Conservation (phyloP, 2,797 vertebrate genomes). For the Choloepus didactylus region DNA sequence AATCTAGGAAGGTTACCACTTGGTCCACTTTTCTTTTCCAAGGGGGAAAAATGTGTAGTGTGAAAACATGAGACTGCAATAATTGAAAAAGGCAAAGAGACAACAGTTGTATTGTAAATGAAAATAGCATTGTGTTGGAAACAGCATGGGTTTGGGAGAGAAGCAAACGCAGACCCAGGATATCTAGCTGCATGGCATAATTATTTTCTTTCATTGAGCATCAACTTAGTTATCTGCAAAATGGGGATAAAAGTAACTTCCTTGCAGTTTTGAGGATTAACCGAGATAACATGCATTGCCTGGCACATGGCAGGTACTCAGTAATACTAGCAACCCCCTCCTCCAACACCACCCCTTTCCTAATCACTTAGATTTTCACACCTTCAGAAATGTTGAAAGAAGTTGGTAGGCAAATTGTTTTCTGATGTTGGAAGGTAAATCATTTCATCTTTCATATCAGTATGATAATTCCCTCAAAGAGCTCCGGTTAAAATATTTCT, state of each 20-base stretch:
- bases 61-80: background rate
- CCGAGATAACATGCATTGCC: background rate
- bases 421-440: constrained; percentile 29
- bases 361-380: background rate
- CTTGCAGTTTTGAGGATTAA: background rate
- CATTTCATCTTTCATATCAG: constrained; percentile 29
- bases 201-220: background rate
- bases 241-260: background rate
- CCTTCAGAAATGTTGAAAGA: background rate
- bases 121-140: background rate
- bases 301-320: background rate
- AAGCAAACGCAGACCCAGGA: background rate
- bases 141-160: background rate
- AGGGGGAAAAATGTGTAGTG: background rate
- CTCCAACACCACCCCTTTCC: background rate
- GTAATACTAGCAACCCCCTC: background rate
- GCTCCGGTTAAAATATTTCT: constrained; percentile 38
- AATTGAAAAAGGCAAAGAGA: background rate
- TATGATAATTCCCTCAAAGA: constrained; percentile 56
- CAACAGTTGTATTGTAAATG: background rate
- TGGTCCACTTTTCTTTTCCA: constrained; percentile 1
- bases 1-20: constrained; percentile 36
- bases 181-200: background rate
- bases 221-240: constrained; percentile 6
- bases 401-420: background rate